Conservation (phyloP, 2,113 vertebrate species). For the Pituophis catenifer region DNA sequence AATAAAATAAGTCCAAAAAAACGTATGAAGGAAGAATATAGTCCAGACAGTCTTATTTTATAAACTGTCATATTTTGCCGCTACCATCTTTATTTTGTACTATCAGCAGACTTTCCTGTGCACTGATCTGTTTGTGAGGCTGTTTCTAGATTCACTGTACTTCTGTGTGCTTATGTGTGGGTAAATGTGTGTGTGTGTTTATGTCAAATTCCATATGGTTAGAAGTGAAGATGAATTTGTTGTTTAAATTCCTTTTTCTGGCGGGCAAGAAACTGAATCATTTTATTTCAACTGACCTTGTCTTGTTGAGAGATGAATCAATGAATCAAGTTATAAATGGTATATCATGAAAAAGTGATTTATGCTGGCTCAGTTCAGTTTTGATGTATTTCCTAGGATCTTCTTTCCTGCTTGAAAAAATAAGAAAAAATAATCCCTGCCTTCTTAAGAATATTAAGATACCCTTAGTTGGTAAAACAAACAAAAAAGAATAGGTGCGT, state of each 20-base stretch:
- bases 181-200: constrained; percentile 28
- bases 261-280: constrained; percentile 68
- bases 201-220: constrained; percentile 70
- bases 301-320: constrained; percentile 73
- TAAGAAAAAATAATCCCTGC: constrained; percentile 36
- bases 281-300: constrained; percentile 72
- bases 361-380: constrained; percentile 69
- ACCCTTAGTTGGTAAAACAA: neutral
- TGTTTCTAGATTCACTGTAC: constrained; percentile 54
- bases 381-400: constrained; percentile 68
- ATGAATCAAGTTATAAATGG: constrained; percentile 73
- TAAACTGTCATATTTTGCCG: neutral
- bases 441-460: constrained; percentile 23
- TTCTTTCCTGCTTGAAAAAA: constrained; percentile 48
- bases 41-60: neutral
- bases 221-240: constrained; percentile 74
- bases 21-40: neutral
- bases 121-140: constrained; percentile 39
- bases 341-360: constrained; percentile 76
- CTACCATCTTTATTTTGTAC: neutral
- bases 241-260: constrained; percentile 67
- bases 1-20: neutral
- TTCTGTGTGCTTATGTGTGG: constrained; percentile 14
- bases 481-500: neutral
- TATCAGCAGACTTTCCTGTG: neutral